A percentile compares a stretch with the other conserved stretches of the same genome.
Evolutionary conservation across 2,888 invertebrate genomes (phyloP).

Genomic region (Drosophila tanythrix): DNA sequence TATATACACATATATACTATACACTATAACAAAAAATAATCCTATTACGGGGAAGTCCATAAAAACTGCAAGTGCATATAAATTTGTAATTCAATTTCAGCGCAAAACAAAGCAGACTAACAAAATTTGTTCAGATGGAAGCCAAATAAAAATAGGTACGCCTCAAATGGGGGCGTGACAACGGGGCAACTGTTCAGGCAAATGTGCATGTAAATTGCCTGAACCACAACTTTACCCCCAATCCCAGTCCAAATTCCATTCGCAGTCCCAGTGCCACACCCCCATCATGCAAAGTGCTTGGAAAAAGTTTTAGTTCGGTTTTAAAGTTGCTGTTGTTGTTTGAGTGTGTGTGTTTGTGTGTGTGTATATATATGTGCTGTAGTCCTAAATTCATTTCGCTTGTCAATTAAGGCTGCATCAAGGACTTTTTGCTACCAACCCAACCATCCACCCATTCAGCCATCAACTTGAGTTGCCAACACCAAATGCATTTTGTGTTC

Average conservation of each 20-base stretch:
- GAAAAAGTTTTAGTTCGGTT: conserved; percentile 47
- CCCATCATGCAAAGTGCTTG: conserved; percentile 59
- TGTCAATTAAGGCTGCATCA: conserved; percentile 69
- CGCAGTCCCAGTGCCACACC: conserved; percentile 3
- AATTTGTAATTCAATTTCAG: conserved; percentile 62
- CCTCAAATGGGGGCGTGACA: conserved; percentile 32
- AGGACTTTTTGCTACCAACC: conserved; percentile 43
- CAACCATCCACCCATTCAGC: not conserved
- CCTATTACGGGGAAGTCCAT: conserved; percentile 22
- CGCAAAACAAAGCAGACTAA: conserved; percentile 21
- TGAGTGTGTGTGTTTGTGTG: not conserved
- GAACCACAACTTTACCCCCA: conserved; percentile 21
- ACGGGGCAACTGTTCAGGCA: conserved; percentile 17
- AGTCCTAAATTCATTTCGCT: conserved; percentile 67
- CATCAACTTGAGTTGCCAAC: not conserved
- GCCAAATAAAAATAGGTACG: conserved; percentile 26
- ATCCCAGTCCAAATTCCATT: not conserved
- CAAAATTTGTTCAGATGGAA: conserved; percentile 19
- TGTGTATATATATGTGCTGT: conserved; percentile 27
- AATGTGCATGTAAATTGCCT: conserved; percentile 49
- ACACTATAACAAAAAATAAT: conserved; percentile 12
- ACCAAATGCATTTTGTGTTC: conserved; percentile 38
- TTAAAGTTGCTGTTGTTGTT: not conserved
- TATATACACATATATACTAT: too few species aligned
- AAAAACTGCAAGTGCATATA: conserved; percentile 26